Conservation (phyloP, 1,140 invertebrate genomes). For the Trypoxylus dichotomus region DNA sequence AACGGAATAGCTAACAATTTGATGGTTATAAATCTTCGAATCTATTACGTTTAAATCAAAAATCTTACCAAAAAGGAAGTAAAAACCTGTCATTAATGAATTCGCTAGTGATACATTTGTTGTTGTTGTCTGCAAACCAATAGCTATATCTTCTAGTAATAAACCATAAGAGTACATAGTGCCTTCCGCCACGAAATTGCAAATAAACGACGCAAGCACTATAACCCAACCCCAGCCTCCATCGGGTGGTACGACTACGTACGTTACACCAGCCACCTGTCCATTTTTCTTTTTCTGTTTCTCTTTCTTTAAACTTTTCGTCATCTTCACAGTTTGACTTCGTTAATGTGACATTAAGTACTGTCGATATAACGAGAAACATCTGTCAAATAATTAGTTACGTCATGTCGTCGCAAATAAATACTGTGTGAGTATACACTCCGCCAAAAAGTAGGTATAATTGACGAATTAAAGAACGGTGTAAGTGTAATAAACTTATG, state of each 20-base stretch:
- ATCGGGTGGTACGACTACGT: constrained; percentile 64
- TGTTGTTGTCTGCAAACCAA: constrained; percentile 59
- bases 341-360: neutral
- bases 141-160: constrained; percentile 60
- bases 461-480: no score
- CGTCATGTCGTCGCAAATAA: no score
- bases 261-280: constrained; percentile 32
- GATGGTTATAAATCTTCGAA: no score
- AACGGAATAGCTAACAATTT: no score
- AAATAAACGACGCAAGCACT: constrained; percentile 66
- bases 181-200: constrained; percentile 78
- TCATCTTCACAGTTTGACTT: neutral
- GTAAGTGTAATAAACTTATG: no score
- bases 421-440: no score
- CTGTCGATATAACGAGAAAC: no score
- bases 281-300: neutral
- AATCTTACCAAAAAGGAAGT: constrained; percentile 66
- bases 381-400: no score
- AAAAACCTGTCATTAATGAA: constrained; percentile 70
- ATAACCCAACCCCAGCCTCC: constrained; percentile 76
- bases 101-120: constrained; percentile 64
- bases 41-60: constrained; percentile 61
- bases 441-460: no score
- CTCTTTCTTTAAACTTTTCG: neutral
- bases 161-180: constrained; percentile 73